These are phyloP conservation scores for Erpornis zantholeuca DNA, from an alignment of 2,113 vertebrate genomes.

Conservation along the genomic window DNA sequence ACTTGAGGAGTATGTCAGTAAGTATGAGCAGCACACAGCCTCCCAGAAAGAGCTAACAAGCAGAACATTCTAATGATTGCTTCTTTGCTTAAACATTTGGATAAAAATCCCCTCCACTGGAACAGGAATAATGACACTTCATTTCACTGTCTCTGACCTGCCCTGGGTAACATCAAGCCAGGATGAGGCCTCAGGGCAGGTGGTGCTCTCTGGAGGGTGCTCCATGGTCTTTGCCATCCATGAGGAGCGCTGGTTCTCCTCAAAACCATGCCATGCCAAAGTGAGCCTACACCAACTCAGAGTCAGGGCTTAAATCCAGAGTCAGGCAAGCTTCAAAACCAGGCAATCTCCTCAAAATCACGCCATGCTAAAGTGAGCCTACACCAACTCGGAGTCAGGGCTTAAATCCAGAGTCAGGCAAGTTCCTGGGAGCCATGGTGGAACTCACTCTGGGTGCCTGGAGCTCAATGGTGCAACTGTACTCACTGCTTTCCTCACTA, in stretches of 20 bases:
- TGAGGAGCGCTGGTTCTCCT: rapidly evolving
- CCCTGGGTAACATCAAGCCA: background rate
- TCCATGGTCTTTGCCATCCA: background rate
- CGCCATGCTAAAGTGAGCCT: rapidly evolving
- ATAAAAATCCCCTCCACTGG: background rate
- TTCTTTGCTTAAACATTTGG: background rate
- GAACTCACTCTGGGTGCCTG: background rate
- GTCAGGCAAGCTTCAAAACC: background rate
- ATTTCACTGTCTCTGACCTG: background rate
- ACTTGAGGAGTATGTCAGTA: background rate
- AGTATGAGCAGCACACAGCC: background rate
- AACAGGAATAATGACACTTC: background rate
- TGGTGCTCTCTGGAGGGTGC: background rate
- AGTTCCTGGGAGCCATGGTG: background rate
- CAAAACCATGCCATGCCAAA: background rate
- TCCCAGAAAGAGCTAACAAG: background rate
- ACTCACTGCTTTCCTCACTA: background rate
- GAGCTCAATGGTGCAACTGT: rapidly evolving
- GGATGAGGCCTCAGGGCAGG: background rate
- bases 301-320: background rate
- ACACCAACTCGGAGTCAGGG: background rate
- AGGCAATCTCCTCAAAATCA: background rate
- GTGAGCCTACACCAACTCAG: rapidly evolving
- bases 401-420: background rate
- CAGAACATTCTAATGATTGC: background rate